These are phyloP conservation scores for Eufriesea mexicana DNA, from an alignment of 1,140 invertebrate genomes.

Conservation along the genomic window DNA sequence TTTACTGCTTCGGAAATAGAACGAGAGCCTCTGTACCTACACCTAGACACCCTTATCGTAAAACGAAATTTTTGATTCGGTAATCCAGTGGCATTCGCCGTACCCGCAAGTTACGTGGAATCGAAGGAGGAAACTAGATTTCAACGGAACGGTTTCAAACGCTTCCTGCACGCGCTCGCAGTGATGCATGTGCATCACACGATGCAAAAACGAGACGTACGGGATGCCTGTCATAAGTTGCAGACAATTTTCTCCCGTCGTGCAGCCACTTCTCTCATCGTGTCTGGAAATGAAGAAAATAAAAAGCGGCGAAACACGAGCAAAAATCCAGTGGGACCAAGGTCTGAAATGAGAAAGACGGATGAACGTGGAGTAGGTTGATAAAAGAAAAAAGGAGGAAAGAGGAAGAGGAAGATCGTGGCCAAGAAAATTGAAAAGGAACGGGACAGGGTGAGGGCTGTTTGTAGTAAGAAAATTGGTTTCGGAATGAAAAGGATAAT, in stretches of 20 bases:
- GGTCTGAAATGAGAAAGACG: background rate
- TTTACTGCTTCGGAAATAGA: no score
- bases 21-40: no score
- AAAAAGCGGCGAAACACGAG: constrained; percentile 2
- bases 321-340: constrained; percentile 17
- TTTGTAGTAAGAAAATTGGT: constrained; percentile 37
- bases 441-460: background rate
- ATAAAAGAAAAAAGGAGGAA: background rate
- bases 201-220: background rate
- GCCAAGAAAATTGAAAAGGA: constrained; percentile 33
- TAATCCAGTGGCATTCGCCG: no score
- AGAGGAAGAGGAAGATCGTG: no score
- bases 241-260: constrained; percentile 12
- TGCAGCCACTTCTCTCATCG: background rate
- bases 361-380: constrained; percentile 4
- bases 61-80: background rate
- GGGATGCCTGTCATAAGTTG: constrained; percentile 27
- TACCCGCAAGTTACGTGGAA: no score
- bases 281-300: background rate
- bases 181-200: background rate
- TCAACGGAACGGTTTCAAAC: background rate
- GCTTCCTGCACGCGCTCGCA: background rate
- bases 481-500: constrained; percentile 12
- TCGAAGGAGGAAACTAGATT: background rate
- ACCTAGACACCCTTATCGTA: no score